Percentiles rank a stretch among this genome's conserved stretches.
Evolutionary conservation across 2,888 invertebrate species (phyloP).

Genomic region (Drosophila dives): DNA sequence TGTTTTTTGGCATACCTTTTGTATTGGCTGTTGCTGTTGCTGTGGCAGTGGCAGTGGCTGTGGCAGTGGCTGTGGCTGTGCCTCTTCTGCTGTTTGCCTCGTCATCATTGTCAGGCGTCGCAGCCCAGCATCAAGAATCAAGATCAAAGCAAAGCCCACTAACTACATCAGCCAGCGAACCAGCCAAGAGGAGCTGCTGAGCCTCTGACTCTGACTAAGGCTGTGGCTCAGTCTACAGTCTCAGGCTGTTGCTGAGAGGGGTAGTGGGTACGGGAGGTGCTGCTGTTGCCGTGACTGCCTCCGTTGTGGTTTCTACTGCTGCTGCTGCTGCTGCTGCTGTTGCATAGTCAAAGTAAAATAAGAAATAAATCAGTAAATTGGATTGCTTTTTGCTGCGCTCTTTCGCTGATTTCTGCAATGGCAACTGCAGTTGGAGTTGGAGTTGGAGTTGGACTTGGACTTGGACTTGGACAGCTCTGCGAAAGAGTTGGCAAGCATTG

Average conservation of each 20-base stretch:
- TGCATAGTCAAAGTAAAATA: constrained; percentile 80
- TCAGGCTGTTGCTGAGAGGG: constrained; percentile 23
- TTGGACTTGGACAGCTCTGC: constrained; percentile 15
- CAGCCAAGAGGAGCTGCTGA: constrained; percentile 31
- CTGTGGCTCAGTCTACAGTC: constrained; percentile 9
- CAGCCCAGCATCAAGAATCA: constrained; percentile 74
- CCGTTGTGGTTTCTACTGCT: constrained; percentile 63
- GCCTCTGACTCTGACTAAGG: constrained; percentile 13
- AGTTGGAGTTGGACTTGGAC: constrained; percentile 36
- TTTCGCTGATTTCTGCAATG: constrained; percentile 67
- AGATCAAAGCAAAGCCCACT: constrained; percentile 79
- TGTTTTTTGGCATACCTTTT: constrained; percentile 68
- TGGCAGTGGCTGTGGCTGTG: constrained; percentile 22
- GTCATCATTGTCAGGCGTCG: constrained; percentile 80
- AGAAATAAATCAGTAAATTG: constrained; percentile 82
- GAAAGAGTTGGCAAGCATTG: constrained; percentile 20
- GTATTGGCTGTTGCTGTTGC: constrained; percentile 47
- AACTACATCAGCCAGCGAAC: constrained; percentile 63
- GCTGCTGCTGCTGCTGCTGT: constrained; percentile 40
- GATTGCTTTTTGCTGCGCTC: constrained; percentile 75
- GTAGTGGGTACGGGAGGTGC: constrained; percentile 36
- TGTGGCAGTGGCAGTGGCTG: constrained; percentile 37
- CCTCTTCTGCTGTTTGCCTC: constrained; percentile 59
- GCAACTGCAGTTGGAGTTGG: constrained; percentile 51
- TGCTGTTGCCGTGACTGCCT: constrained; percentile 52